Evolutionary conservation across 2,888 invertebrate genomes (phyloP).

Genomic region (Crematogaster levior): DNA sequence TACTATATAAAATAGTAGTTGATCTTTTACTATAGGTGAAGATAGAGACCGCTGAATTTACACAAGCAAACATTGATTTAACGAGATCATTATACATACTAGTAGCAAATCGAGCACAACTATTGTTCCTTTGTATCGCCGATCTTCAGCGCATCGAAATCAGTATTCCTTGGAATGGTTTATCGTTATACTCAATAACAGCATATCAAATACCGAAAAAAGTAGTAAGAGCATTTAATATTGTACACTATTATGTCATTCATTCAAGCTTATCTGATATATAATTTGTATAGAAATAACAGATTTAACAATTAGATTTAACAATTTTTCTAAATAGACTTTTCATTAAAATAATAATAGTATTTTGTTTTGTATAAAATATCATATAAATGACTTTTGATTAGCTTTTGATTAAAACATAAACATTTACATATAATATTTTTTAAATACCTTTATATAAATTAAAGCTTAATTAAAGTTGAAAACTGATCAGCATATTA

Average conservation of each 20-base stretch:
- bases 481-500: neutral
- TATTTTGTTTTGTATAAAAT: neutral
- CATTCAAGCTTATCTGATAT: neutral
- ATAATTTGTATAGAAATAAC: neutral
- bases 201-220: conserved; percentile 90
- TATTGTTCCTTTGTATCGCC: conserved; percentile 94
- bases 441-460: neutral
- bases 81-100: conserved; percentile 94
- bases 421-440: neutral
- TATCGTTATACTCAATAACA: conserved; percentile 91
- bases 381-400: no score
- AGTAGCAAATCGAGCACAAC: conserved; percentile 94
- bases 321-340: neutral
- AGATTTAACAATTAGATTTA: neutral
- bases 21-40: conserved; percentile 87
- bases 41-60: conserved; percentile 93
- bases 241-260: neutral
- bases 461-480: neutral
- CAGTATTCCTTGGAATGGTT: conserved; percentile 98
- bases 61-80: conserved; percentile 93
- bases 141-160: conserved; percentile 95
- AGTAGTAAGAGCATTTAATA: conserved; percentile 86
- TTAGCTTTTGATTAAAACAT: neutral
- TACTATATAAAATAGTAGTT: conserved; percentile 47
- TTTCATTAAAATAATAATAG: neutral